Base-by-base conservation (phyloP, 2,113 vertebrate species). In the Plectropomus leopardus region DNA sequence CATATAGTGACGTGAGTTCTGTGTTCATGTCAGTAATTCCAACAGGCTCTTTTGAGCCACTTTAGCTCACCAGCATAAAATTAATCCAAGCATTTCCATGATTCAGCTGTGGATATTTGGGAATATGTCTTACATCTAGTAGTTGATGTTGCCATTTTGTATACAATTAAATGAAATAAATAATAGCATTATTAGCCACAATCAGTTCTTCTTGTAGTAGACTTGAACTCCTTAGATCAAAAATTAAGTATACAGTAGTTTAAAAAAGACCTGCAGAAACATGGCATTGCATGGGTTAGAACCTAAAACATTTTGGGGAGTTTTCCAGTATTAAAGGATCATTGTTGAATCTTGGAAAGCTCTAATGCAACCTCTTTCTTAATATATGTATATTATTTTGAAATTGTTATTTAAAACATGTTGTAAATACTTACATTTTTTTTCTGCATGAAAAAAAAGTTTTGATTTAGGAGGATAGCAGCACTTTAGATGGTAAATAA, bases 1-100 rank as follows among this genome's bases (percentile, higher is more conserved):
- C 78, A 54, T 81, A 26, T 53, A 48, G 76, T 85, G 64, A 32
- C 21, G 55, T 30, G 78, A 73, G 66, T 48, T 54, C 44, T 82
- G 72, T 85, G 70, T 83, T 68, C 23, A 59, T 28, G 53, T 84
- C 63, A 58, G 23, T 80, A 19, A 63, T 54, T 81, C 8, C 8
- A 40, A 55, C 47, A 11, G 80, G 77, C 76, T 89, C 61, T 19
- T 28, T 36, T 34, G 42, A 86, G 86, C 68, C 75, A 21, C 9
- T 83, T 90, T 69, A 90, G 78, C 66, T 92, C 89, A 93, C 90
- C 91, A 93, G 91, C 88, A 89, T 87, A 72, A 67, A 86, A 67
- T 85, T 61, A 58, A 34, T 77, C 67, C 2, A 84, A 86, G 72
- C 68, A 84, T 90, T 84, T 86, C 47, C 48, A 85, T 76, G 26